These are phyloP conservation scores for Sycophila texana DNA, from an alignment of 2,888 invertebrate species.

Conservation along the genomic window DNA sequence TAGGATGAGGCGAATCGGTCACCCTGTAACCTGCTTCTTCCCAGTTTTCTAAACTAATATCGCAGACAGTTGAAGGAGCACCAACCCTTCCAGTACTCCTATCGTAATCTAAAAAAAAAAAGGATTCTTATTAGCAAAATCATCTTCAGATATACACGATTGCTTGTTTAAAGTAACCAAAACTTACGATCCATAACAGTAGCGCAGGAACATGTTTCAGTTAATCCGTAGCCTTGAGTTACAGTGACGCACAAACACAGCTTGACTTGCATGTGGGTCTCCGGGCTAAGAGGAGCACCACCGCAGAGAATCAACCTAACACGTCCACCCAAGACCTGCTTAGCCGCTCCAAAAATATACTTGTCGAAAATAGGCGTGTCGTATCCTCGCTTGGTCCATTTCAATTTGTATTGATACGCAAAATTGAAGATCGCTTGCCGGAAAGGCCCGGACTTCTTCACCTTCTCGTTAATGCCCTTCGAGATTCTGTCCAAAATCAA, in stretches of 20 bases:
- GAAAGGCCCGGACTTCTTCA: conserved; percentile 87
- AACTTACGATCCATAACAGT: conserved; percentile 87
- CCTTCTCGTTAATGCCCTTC: conserved; percentile 97
- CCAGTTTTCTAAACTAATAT: conserved; percentile 93
- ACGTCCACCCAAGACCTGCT: conserved; percentile 90
- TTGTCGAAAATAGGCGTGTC: conserved; percentile 86
- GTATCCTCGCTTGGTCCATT: conserved; percentile 90
- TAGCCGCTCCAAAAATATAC: conserved; percentile 78
- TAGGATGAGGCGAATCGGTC: conserved; percentile 89
- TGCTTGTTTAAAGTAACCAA: conserved; percentile 5
- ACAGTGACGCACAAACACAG: conserved; percentile 93
- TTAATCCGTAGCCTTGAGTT: conserved; percentile 96
- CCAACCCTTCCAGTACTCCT: conserved; percentile 90
- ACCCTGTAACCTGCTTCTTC: conserved; percentile 94
- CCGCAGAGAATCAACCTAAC: conserved; percentile 93
- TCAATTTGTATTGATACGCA: conserved; percentile 94
- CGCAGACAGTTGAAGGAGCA: conserved; percentile 89
- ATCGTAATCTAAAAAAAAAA: conserved; percentile 76
- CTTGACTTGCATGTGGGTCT: conserved; percentile 95
- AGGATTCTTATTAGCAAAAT: background rate
- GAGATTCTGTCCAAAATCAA: conserved; percentile 97
- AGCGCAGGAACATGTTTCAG: conserved; percentile 97
- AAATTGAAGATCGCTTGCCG: conserved; percentile 93
- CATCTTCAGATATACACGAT: background rate
- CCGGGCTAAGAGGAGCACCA: conserved; percentile 96